phyloP scores from a whole-genome alignment of 2,113 vertebrate genomes.

The Hippoglossus stenolepis region DNA sequence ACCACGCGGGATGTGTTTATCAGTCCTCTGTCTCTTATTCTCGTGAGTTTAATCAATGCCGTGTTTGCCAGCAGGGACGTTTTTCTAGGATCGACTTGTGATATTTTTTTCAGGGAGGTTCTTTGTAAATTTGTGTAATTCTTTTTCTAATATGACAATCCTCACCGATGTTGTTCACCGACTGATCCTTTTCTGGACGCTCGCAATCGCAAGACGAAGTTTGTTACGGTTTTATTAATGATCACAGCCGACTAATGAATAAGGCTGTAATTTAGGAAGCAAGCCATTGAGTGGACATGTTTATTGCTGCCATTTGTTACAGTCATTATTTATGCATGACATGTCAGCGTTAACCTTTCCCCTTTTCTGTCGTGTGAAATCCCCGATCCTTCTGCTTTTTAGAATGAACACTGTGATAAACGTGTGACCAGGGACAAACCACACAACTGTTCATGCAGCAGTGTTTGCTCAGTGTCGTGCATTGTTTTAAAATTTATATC shows the following conservation, averaged over 20 bases:
- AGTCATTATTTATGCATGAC: constrained; percentile 76
- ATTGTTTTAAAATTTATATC: background rate
- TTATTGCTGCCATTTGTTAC: constrained; percentile 75
- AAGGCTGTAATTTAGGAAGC: constrained; percentile 79
- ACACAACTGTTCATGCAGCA: constrained; percentile 25
- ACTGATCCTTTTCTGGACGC: constrained; percentile 58
- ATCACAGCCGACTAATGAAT: constrained; percentile 68
- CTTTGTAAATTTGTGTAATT: constrained; percentile 77
- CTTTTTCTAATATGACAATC: constrained; percentile 70
- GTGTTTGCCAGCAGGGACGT: constrained; percentile 56
- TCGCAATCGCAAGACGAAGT: constrained; percentile 42
- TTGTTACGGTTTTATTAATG: constrained; percentile 71
- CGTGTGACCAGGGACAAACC: constrained; percentile 47
- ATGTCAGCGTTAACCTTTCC: constrained; percentile 70
- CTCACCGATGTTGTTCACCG: constrained; percentile 34
- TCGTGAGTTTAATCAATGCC: constrained; percentile 46
- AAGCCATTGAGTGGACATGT: constrained; percentile 78
- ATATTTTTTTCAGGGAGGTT: constrained; percentile 63
- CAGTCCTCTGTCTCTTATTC: constrained; percentile 34
- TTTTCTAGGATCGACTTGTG: constrained; percentile 54
- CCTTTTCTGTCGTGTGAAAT: constrained; percentile 25
- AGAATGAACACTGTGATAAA: constrained; percentile 81
- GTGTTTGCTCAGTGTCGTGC: background rate
- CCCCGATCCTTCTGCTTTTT: constrained; percentile 57
- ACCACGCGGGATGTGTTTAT: constrained; percentile 44